phyloP scores from a whole-genome alignment of 1,140 invertebrate genomes.

The Heliconius melpomene region DNA sequence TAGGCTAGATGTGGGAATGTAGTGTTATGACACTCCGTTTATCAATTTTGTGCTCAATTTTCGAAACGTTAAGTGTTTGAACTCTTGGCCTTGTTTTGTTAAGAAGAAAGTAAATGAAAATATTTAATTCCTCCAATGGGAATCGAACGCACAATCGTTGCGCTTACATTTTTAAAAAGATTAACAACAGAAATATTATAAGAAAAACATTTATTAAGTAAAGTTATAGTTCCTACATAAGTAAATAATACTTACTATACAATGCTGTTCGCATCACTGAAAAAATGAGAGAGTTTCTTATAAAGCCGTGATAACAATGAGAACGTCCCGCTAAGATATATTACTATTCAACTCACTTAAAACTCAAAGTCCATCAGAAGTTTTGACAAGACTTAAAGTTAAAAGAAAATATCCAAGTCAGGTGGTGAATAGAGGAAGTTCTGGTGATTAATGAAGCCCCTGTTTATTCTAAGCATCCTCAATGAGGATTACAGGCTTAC shows the following conservation, averaged over 20 bases:
- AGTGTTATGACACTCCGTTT: not conserved
- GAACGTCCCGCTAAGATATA: conserved; percentile 61
- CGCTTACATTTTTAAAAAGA: too few species aligned
- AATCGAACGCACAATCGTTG: too few species aligned
- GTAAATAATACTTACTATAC: not conserved
- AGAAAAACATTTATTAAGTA: not conserved
- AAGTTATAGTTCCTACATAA: not conserved
- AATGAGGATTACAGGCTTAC: conserved; percentile 65
- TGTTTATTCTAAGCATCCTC: conserved; percentile 63
- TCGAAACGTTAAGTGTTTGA: too few species aligned
- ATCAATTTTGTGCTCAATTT: not conserved
- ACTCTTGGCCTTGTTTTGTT: too few species aligned
- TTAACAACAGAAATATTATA: too few species aligned
- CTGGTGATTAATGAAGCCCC: conserved; percentile 72
- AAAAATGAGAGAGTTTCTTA: not conserved
- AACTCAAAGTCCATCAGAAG: conserved; percentile 78
- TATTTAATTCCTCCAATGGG: too few species aligned
- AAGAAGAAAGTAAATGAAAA: too few species aligned
- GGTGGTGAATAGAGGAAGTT: conserved; percentile 76
- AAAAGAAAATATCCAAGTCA: conserved; percentile 78
- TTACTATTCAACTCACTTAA: conserved; percentile 80
- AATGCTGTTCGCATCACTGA: not conserved
- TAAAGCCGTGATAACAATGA: conserved; percentile 40
- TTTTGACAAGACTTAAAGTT: conserved; percentile 78
- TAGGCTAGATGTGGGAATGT: not conserved